Conservation (phyloP, 2,113 vertebrate genomes). For the Psettodes erumei region DNA sequence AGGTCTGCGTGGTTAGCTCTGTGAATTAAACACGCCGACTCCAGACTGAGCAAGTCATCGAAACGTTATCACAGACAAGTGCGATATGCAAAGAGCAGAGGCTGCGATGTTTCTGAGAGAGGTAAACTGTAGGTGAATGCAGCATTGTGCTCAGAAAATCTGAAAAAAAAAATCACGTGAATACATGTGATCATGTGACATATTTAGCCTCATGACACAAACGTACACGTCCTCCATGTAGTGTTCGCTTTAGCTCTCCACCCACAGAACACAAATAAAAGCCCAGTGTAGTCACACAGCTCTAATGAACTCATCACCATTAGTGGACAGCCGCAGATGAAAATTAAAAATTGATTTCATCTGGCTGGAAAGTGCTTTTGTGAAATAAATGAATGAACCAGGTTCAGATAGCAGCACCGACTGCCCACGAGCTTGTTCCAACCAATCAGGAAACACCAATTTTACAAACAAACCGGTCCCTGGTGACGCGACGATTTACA, state of each 20-base stretch:
- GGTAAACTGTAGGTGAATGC: no score
- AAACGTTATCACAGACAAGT: no score
- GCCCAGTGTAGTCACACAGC: not conserved
- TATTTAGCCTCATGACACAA: not conserved
- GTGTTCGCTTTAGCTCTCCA: no score
- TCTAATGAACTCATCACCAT: conserved; percentile 12
- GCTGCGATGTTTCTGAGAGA: no score
- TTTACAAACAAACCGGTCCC: not conserved
- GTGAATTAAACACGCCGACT: not conserved
- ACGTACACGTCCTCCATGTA: no score
- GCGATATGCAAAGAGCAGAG: no score
- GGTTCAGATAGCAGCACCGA: not conserved
- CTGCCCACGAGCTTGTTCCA: not conserved
- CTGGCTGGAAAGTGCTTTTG: not conserved
- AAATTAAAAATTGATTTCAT: not conserved
- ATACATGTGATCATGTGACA: not conserved
- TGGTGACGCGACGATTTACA: not conserved
- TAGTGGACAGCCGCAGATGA: not conserved
- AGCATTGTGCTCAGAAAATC: no score
- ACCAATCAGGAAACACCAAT: not conserved
- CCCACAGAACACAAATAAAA: not conserved
- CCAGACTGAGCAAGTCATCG: no score
- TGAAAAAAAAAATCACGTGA: no score
- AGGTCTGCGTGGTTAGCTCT: conserved; percentile 5
- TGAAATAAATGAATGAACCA: not conserved